Percentiles rank a stretch among this genome's conserved stretches.
phyloP scores from a whole-genome alignment of 2,888 invertebrate genomes.

The Anarsia innoxiella region DNA sequence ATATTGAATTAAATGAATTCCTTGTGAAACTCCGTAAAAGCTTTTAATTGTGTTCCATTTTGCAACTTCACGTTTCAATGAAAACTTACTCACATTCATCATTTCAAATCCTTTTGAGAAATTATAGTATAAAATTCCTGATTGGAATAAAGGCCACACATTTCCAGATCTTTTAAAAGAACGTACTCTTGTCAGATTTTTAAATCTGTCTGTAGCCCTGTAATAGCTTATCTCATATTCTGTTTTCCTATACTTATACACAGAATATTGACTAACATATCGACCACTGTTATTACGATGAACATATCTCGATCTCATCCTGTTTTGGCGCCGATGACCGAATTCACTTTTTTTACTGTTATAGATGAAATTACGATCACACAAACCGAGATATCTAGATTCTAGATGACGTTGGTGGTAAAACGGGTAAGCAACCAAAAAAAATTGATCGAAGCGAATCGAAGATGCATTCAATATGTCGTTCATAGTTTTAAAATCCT shows the following conservation, averaged over 20 bases:
- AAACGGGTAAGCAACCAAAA: slow-evolving; percentile 41
- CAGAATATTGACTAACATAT: slow-evolving; percentile 17
- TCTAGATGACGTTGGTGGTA: slow-evolving; percentile 6
- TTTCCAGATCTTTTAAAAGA: slow-evolving; percentile 33
- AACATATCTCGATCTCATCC: too few species aligned
- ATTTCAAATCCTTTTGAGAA: slow-evolving; percentile 43
- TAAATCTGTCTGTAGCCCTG: slow-evolving; percentile 40
- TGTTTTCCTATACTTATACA: slow-evolving; percentile 26
- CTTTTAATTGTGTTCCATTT: slow-evolving; percentile 23
- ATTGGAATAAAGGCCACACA: slow-evolving; percentile 33
- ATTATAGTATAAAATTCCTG: slow-evolving; percentile 43
- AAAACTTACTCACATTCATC: slow-evolving; percentile 42
- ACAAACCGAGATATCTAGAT: slow-evolving; percentile 26
- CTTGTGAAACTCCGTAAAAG: slow-evolving; percentile 15
- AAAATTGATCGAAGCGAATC: slow-evolving; percentile 56
- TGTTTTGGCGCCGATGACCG: neutral
- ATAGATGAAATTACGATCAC: slow-evolving; percentile 45
- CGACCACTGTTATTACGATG: slow-evolving; percentile 14
- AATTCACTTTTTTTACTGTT: slow-evolving; percentile 11
- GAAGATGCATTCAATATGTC: slow-evolving; percentile 45
- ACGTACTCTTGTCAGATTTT: slow-evolving; percentile 39
- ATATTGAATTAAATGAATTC: slow-evolving; percentile 49
- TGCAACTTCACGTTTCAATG: slow-evolving; percentile 25
- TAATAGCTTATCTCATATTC: slow-evolving; percentile 47
- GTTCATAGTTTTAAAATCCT: slow-evolving; percentile 41